Percentiles rank a stretch among this genome's conserved stretches.
Evolutionary conservation across 2,888 invertebrate species (phyloP).

Genomic region (Leucophora obtusa): DNA sequence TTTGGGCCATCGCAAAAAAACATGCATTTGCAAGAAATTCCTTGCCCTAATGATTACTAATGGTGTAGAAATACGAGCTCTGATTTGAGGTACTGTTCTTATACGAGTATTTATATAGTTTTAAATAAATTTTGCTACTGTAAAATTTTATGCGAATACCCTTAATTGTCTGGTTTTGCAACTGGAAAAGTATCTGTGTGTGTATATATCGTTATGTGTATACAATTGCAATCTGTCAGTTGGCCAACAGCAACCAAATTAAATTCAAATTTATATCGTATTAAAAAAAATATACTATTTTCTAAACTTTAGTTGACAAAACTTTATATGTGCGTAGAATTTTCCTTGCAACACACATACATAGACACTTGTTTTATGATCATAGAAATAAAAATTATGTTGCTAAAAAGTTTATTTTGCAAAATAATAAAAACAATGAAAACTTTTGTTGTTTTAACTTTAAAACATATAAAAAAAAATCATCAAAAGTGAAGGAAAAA

Average conservation of each 20-base stretch:
- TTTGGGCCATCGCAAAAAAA: no score
- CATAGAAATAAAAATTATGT: constrained; percentile 6
- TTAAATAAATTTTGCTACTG: no score
- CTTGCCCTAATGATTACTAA: no score
- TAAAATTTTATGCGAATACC: neutral
- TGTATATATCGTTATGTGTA: neutral
- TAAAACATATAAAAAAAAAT: no score
- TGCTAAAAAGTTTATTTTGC: neutral
- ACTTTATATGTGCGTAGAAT: neutral
- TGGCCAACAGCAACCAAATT: neutral
- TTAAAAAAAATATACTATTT: neutral
- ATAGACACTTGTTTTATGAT: neutral
- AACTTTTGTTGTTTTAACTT: neutral
- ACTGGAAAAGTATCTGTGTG: neutral
- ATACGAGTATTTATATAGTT: no score
- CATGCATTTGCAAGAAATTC: no score
- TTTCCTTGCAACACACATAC: neutral
- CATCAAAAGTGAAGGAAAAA: neutral
- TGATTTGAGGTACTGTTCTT: no score
- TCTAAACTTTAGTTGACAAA: neutral
- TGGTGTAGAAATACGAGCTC: no score
- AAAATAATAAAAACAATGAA: constrained; percentile 6
- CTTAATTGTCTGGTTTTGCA: neutral
- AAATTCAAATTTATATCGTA: neutral
- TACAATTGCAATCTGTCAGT: neutral